A percentile compares a stretch with the other conserved stretches of the same genome.
Conservation (phyloP, 2,797 vertebrate species). For the Lycodopsis pacificus region DNA sequence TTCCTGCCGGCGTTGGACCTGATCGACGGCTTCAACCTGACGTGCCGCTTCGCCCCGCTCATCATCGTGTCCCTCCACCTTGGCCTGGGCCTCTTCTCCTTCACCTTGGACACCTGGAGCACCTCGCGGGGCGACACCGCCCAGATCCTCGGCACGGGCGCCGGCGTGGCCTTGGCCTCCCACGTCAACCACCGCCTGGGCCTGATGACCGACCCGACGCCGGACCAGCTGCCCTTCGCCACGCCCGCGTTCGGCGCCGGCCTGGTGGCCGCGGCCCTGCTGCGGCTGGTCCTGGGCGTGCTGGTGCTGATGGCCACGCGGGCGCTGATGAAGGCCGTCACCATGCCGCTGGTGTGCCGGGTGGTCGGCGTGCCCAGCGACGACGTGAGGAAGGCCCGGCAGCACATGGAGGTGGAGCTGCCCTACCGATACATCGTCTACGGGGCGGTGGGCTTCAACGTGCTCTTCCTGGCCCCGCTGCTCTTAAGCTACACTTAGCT, state of each 20-base stretch:
- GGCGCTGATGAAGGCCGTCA: conserved; percentile 89
- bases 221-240: conserved; percentile 82
- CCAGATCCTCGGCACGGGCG: conserved; percentile 94
- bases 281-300: conserved; percentile 88
- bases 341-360: conserved; percentile 90
- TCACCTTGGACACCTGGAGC: conserved; percentile 97
- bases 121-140: conserved; percentile 97
- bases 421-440: conserved; percentile 96
- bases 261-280: conserved; percentile 79
- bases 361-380: conserved; percentile 78
- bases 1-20: conserved; percentile 90
- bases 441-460: conserved; percentile 90
- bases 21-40: conserved; percentile 92
- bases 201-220: conserved; percentile 84
- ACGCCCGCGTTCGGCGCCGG: conserved; percentile 77
- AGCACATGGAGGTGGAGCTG: conserved; percentile 95
- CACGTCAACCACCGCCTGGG: conserved; percentile 87
- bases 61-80: conserved; percentile 90
- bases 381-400: conserved; percentile 89
- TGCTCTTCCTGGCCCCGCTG: conserved; percentile 89
- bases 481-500: conserved; percentile 86
- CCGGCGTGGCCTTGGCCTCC: conserved; percentile 92
- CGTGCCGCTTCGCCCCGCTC: conserved; percentile 88
- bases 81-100: conserved; percentile 93
- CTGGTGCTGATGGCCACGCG: conserved; percentile 85